Conservation (phyloP, 2,113 vertebrate species). For the Ranitomeya imitator region DNA sequence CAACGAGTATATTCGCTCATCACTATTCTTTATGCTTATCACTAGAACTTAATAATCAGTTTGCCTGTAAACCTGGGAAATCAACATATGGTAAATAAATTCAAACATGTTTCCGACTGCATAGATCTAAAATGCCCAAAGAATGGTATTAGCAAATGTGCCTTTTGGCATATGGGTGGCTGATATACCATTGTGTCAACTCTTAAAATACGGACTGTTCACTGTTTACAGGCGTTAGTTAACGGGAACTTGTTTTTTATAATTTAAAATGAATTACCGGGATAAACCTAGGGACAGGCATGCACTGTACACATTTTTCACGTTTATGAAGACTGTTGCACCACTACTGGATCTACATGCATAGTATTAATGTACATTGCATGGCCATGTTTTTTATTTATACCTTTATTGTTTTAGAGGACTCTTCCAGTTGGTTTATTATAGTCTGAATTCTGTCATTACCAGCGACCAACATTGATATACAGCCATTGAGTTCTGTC, state of each 20-base stretch:
- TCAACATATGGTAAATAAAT: no score
- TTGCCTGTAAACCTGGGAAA: no score
- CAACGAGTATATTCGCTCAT: no score
- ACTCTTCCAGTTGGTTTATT: slow-evolving; percentile 79
- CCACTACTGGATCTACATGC: not conserved
- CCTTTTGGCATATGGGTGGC: no score
- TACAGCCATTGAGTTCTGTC: slow-evolving; percentile 78
- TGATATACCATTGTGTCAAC: no score
- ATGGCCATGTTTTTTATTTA: not conserved
- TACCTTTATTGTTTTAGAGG: slow-evolving; percentile 74
- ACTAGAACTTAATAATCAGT: no score
- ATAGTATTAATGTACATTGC: not conserved
- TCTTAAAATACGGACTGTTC: not conserved
- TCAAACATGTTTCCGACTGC: no score
- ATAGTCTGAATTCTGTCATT: slow-evolving; percentile 79
- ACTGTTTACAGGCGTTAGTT: not conserved
- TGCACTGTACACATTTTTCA: no score
- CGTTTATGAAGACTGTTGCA: no score
- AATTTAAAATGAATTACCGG: not conserved
- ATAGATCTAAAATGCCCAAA: no score
- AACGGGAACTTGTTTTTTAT: not conserved
- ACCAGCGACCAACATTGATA: slow-evolving; percentile 80
- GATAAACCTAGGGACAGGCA: not conserved
- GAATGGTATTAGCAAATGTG: no score
- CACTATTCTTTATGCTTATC: no score